Percentiles rank a stretch among this genome's conserved stretches.
phyloP scores from a whole-genome alignment of 1,140 invertebrate species.

The Caenorhabditis elegans region WBcel235 BX284603.4:8788501-8789000 shows the following conservation, averaged over 20 bases:
- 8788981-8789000: slow-evolving; percentile 21
- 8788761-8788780: background rate
- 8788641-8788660: no score
- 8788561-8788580: no score
- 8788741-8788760: slow-evolving; percentile 1
- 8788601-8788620: no score
- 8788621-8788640: no score
- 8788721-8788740: slow-evolving; percentile 6
- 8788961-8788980: slow-evolving; percentile 3
- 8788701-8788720: background rate
- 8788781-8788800: background rate
- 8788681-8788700: background rate
- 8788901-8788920: background rate
- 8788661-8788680: background rate
- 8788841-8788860: background rate
- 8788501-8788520: no score
- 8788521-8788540: no score
- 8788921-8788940: no score
- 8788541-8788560: no score
- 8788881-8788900: background rate
- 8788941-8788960: background rate
- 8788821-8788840: background rate
- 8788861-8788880: no score
- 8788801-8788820: background rate
- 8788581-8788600: no score